phyloP scores from a whole-genome alignment of 2,888 invertebrate genomes.

The Lepidochrysops patricia region DNA sequence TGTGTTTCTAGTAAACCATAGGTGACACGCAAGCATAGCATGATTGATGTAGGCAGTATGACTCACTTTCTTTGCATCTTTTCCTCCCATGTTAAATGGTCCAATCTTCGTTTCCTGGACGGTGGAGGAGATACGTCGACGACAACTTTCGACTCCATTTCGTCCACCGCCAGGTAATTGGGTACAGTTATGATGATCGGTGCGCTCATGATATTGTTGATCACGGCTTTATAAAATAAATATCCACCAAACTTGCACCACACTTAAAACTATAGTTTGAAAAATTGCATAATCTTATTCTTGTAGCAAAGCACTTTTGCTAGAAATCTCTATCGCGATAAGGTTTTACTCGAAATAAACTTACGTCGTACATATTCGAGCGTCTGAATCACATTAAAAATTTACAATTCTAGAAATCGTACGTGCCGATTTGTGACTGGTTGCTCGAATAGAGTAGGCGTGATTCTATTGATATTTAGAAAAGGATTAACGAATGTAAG shows the following conservation, averaged over 20 bases:
- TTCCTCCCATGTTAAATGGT: conserved; percentile 90
- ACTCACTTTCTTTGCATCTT: conserved; percentile 91
- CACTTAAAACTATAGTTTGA: conserved; percentile 27
- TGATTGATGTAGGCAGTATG: conserved; percentile 29
- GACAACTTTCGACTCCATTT: conserved; percentile 45
- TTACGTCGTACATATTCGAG: conserved; percentile 60
- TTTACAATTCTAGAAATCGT: conserved; percentile 41
- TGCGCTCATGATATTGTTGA: conserved; percentile 53
- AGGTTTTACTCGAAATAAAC: conserved; percentile 39
- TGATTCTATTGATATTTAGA: conserved; percentile 25
- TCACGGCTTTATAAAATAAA: conserved; percentile 26
- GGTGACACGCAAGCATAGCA: conserved; percentile 17
- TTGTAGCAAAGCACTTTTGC: conserved; percentile 29
- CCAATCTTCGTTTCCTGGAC: conserved; percentile 81
- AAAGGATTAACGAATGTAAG: conserved; percentile 27
- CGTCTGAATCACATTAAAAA: conserved; percentile 42
- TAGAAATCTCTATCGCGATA: conserved; percentile 45
- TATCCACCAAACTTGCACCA: conserved; percentile 27
- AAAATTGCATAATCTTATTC: conserved; percentile 41
- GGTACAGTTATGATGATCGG: conserved; percentile 70
- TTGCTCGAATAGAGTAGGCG: conserved; percentile 34
- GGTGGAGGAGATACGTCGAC: conserved; percentile 46
- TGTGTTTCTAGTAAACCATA: background rate
- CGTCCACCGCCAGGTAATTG: conserved; percentile 57
- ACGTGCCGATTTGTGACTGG: conserved; percentile 60